Conservation (phyloP, 2,113 vertebrate genomes). For the Onychostruthus taczanowskii region DNA sequence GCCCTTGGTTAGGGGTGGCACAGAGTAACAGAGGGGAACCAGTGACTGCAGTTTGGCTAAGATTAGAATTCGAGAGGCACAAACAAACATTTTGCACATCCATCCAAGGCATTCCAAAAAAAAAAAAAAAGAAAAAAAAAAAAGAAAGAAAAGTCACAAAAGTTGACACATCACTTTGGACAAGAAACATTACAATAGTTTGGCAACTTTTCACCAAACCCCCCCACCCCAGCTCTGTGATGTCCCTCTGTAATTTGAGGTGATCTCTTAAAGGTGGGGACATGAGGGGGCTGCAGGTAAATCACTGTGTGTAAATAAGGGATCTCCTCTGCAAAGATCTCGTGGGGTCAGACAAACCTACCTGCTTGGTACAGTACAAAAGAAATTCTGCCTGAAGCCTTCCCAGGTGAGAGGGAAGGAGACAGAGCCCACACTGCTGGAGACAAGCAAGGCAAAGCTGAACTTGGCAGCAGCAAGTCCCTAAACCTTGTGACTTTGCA, state of each 20-base stretch:
- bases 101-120: conserved; percentile 67
- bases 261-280: conserved; percentile 3
- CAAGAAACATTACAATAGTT: conserved; percentile 60
- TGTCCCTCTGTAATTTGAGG: neutral
- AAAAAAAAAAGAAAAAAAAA: neutral
- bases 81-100: conserved; percentile 53
- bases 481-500: neutral
- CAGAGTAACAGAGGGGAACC: neutral
- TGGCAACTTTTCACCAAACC: conserved; percentile 52
- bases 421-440: neutral
- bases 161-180: conserved; percentile 61
- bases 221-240: neutral
- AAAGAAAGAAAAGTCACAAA: conserved; percentile 40
- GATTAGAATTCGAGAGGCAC: conserved; percentile 63
- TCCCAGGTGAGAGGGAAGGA: neutral
- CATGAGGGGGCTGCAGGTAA: neutral
- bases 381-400: conserved; percentile 1
- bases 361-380: conserved; percentile 45
- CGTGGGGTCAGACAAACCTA: neutral
- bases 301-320: neutral
- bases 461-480: conserved; percentile 17
- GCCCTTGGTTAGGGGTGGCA: conserved; percentile 24
- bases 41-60: conserved; percentile 24
- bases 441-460: conserved; percentile 53
- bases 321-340: neutral